Evolutionary conservation across 2,797 vertebrate species (phyloP).

Genomic region (Rhynchotus rufescens): DNA sequence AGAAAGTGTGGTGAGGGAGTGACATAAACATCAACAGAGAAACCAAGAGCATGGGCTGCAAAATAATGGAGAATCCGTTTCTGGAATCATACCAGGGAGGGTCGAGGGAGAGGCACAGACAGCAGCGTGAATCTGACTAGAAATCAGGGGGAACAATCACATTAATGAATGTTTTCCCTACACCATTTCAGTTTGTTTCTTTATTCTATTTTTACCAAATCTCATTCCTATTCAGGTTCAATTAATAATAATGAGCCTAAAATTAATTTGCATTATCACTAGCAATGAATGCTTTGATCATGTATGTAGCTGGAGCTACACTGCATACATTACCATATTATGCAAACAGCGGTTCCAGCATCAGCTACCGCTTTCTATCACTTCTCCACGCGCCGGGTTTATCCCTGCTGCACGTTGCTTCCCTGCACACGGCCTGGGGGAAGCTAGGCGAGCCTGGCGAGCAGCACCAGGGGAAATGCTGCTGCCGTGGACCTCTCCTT

Average conservation of each 20-base stretch:
- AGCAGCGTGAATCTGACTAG: not conserved
- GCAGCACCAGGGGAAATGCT: not conserved
- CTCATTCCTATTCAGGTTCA: constrained; percentile 63
- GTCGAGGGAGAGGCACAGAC: not conserved
- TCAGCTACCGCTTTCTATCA: constrained; percentile 40
- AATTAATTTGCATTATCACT: constrained; percentile 68
- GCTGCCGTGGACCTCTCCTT: not conserved
- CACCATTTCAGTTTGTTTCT: constrained; percentile 61
- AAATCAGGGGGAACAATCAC: constrained; percentile 20
- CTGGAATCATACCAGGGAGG: not conserved
- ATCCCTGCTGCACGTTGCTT: not conserved
- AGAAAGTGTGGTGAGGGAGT: constrained; percentile 39
- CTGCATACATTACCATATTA: constrained; percentile 66
- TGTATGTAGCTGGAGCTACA: constrained; percentile 58
- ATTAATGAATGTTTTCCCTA: constrained; percentile 67
- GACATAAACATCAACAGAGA: constrained; percentile 45
- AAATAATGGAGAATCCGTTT: constrained; percentile 15
- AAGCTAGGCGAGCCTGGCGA: not conserved
- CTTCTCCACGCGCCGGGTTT: not conserved
- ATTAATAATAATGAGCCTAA: constrained; percentile 71
- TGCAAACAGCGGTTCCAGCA: constrained; percentile 40
- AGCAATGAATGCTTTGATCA: constrained; percentile 66
- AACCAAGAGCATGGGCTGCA: constrained; percentile 8
- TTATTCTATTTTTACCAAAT: constrained; percentile 60
- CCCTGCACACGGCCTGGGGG: not conserved